A percentile compares a stretch with the other conserved stretches of the same genome.
These are phyloP conservation scores for Trachelipus rathkii DNA, from an alignment of 1,140 invertebrate genomes.

Conservation along the genomic window DNA sequence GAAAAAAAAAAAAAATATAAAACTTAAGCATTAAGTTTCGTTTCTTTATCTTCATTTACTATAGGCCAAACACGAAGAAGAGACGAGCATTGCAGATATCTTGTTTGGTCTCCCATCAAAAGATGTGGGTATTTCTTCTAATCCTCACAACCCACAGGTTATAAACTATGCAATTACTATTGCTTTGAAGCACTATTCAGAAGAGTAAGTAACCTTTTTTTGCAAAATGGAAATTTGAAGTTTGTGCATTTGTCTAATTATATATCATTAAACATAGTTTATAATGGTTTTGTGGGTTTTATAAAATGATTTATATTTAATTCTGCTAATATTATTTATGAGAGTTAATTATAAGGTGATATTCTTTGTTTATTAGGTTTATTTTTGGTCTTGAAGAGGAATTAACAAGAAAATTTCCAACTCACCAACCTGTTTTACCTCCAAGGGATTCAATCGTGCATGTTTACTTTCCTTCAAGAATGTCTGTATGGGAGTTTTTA, in stretches of 20 bases:
- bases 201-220: slow-evolving; percentile 57
- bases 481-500: slow-evolving; percentile 79
- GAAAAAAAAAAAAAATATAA: too few species aligned
- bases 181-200: slow-evolving; percentile 73
- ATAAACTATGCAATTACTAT: slow-evolving; percentile 87
- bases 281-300: too few species aligned
- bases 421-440: slow-evolving; percentile 53
- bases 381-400: slow-evolving; percentile 67
- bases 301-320: too few species aligned
- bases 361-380: slow-evolving; percentile 60
- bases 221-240: too few species aligned
- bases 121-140: slow-evolving; percentile 79
- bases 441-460: slow-evolving; percentile 54
- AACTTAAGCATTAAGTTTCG: too few species aligned
- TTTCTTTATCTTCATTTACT: neutral
- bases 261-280: too few species aligned
- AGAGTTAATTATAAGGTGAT: too few species aligned
- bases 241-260: too few species aligned
- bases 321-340: too few species aligned
- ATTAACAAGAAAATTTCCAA: slow-evolving; percentile 65
- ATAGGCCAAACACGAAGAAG: slow-evolving; percentile 51
- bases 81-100: slow-evolving; percentile 80
- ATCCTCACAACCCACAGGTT: slow-evolving; percentile 72
- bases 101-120: slow-evolving; percentile 84
- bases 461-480: slow-evolving; percentile 80